These are phyloP conservation scores for Corella eumyota DNA, from an alignment of 23 tunicate species.

Conservation along the genomic window DNA sequence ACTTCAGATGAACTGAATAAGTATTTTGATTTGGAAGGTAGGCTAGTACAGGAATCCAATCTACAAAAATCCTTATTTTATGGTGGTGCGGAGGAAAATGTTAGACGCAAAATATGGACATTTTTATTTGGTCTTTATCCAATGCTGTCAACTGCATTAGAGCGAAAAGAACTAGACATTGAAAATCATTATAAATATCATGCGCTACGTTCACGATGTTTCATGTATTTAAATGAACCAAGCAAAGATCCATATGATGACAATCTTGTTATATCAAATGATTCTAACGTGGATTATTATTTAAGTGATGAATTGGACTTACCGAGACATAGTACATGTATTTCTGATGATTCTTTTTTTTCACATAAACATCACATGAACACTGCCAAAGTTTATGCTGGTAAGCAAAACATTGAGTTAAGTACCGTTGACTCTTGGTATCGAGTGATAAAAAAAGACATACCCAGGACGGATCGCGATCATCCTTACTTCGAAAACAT, in stretches of 20 bases:
- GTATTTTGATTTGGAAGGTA: constrained; percentile 34
- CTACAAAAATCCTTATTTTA: constrained; percentile 30
- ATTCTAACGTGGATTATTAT: constrained; percentile 6
- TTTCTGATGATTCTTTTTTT: too few relatives aligned
- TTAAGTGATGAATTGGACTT: too few relatives aligned
- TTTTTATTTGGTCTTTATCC: constrained; percentile 51
- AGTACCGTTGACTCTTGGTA: constrained; percentile 12
- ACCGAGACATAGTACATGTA: too few relatives aligned
- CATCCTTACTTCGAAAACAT: constrained; percentile 32
- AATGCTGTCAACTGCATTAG: constrained; percentile 25
- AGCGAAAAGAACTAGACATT: constrained; percentile 10
- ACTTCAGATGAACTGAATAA: background rate
- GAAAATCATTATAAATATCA: constrained; percentile 40
- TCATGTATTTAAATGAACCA: constrained; percentile 2
- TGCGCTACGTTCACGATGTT: constrained; percentile 35
- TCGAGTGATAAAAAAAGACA: constrained; percentile 42
- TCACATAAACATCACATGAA: background rate
- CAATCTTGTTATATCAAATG: background rate
- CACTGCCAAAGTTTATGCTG: constrained; percentile 23
- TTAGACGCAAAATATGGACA: constrained; percentile 31
- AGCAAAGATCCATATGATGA: background rate
- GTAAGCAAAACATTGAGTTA: constrained; percentile 14
- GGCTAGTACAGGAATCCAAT: constrained; percentile 26
- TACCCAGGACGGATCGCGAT: constrained; percentile 48
- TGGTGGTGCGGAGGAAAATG: constrained; percentile 26